Evolutionary conservation across 1,140 invertebrate genomes (phyloP).

Genomic region (Lamellibrachia luymesi): DNA sequence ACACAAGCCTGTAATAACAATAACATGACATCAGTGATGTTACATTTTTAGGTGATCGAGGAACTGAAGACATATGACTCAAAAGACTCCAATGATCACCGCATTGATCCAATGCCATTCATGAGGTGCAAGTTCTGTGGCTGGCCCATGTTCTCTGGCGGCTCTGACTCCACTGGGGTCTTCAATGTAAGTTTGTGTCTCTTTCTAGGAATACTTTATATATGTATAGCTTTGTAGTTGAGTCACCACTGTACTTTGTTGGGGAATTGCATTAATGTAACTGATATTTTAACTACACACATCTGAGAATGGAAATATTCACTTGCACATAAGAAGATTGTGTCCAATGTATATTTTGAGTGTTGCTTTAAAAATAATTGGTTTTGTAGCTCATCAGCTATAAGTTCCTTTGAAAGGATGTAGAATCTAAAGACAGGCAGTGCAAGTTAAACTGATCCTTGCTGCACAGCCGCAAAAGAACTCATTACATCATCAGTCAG

Average conservation of each 20-base stretch:
- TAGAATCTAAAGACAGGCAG: no score
- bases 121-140: not conserved
- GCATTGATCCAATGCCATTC: not conserved
- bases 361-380: no score
- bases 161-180: not conserved
- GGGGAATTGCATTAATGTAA: no score
- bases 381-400: no score
- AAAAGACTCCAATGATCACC: not conserved
- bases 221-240: not conserved
- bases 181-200: not conserved
- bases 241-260: not conserved
- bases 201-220: not conserved
- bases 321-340: no score
- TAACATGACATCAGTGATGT: not conserved
- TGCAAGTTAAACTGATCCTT: no score
- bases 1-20: not conserved
- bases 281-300: no score
- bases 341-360: no score
- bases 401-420: no score
- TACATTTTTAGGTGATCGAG: not conserved
- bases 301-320: no score
- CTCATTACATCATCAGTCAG: no score
- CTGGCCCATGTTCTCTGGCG: not conserved
- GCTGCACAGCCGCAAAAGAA: no score
- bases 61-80: slow-evolving; percentile 14